A percentile compares a stretch with the other conserved stretches of the same genome.
Evolutionary conservation across 2,888 invertebrate genomes (phyloP).

Genomic region (Phragmatobia fuliginosa): DNA sequence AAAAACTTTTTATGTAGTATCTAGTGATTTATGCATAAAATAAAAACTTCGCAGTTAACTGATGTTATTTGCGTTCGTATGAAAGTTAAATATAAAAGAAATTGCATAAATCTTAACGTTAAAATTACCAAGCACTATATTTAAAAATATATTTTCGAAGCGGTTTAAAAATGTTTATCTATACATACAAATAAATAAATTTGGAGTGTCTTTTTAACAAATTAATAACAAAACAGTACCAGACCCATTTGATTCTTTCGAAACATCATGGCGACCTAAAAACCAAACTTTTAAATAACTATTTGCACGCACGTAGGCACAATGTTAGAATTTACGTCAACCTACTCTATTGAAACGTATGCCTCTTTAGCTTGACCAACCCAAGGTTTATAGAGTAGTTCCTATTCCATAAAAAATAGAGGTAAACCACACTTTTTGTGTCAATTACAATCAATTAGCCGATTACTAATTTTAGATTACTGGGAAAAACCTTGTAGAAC

Average conservation of each 20-base stretch:
- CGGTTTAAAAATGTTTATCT: too few species aligned
- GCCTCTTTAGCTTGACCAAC: constrained; percentile 18
- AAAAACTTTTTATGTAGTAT: neutral
- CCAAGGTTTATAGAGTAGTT: constrained; percentile 25
- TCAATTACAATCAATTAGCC: constrained; percentile 4
- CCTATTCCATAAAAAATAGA: constrained; percentile 7
- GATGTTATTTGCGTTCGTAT: neutral
- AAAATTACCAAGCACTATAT: neutral
- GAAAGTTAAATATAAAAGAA: neutral
- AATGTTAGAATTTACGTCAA: constrained; percentile 24
- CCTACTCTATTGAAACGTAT: constrained; percentile 17
- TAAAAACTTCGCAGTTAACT: neutral
- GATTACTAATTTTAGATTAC: neutral
- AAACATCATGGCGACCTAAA: constrained; percentile 15
- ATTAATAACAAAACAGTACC: constrained; percentile 3
- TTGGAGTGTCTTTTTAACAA: too few species aligned
- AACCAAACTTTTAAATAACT: constrained; percentile 17
- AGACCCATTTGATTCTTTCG: neutral
- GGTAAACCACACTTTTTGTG: constrained; percentile 9
- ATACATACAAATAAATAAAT: too few species aligned
- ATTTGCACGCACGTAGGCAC: constrained; percentile 38
- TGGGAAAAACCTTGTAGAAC: neutral
- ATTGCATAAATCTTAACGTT: too few species aligned
- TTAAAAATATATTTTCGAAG: too few species aligned
- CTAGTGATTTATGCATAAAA: constrained; percentile 7